A percentile compares a stretch with the other conserved stretches of the same genome.
Evolutionary conservation across 2,797 vertebrate species (phyloP).

Genomic region (Hipposideros larvatus): DNA sequence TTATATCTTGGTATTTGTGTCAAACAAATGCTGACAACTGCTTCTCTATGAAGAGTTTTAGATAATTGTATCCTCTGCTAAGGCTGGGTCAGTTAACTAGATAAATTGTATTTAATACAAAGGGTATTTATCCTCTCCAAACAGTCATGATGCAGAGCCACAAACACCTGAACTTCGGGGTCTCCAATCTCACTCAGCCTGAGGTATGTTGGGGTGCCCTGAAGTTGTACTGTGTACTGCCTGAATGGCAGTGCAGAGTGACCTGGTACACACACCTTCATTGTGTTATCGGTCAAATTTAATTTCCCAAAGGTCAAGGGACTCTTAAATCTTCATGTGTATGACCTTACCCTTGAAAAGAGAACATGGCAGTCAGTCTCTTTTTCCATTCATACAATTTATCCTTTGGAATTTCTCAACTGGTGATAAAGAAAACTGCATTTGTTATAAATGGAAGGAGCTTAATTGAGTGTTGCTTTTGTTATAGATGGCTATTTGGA

Average conservation of each 20-base stretch:
- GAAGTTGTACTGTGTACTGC: too few relatives aligned
- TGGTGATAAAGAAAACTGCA: conserved; percentile 45
- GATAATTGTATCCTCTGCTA: neutral
- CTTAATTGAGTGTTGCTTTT: conserved; percentile 69
- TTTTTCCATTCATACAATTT: conserved; percentile 15
- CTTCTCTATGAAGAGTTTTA: conserved; percentile 7
- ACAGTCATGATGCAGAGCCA: neutral
- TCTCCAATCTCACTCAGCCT: neutral
- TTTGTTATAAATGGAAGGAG: conserved; percentile 49
- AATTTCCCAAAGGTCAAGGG: conserved; percentile 13
- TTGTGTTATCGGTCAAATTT: neutral
- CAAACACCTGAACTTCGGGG: too few relatives aligned
- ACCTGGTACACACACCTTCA: neutral
- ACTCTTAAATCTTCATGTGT: conserved; percentile 1
- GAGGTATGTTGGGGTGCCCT: neutral
- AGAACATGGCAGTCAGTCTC: conserved; percentile 9
- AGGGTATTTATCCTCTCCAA: neutral
- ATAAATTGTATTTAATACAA: neutral
- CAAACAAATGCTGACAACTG: neutral
- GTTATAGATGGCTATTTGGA: conserved; percentile 66
- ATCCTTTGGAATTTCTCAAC: conserved; percentile 28
- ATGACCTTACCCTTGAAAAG: neutral
- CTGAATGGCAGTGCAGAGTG: neutral
- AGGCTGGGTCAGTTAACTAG: neutral
- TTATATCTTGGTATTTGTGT: neutral